Conservation (phyloP, 2,797 vertebrate genomes). For the Tinamus major region DNA sequence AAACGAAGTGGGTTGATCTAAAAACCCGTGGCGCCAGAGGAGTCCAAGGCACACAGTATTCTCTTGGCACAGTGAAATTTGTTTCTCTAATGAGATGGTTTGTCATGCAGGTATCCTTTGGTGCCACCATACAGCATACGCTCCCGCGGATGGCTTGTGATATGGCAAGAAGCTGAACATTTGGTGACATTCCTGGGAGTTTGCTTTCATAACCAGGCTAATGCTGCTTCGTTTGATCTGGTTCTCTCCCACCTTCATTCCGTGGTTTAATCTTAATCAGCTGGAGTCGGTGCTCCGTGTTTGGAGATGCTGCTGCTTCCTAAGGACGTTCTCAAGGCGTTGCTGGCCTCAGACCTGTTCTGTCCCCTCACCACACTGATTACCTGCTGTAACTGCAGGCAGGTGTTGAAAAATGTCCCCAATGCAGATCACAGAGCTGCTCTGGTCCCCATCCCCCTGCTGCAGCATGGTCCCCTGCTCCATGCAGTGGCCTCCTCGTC, state of each 20-base stretch:
- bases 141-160: neutral
- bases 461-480: neutral
- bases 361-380: neutral
- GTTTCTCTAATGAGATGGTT: slow-evolving; percentile 58
- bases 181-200: neutral
- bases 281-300: too few species aligned
- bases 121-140: neutral
- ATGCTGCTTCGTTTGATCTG: neutral
- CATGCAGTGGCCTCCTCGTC: too few species aligned
- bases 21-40: neutral
- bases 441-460: neutral
- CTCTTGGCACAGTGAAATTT: slow-evolving; percentile 35
- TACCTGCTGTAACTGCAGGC: neutral
- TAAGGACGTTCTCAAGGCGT: too few species aligned
- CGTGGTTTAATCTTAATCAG: neutral
- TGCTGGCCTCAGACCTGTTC: neutral
- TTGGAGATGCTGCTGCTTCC: neutral
- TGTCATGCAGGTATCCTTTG: neutral
- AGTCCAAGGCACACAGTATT: neutral
- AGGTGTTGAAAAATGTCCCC: neutral
- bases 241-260: neutral
- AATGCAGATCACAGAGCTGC: rapidly evolving
- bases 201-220: neutral
- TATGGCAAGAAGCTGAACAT: neutral
- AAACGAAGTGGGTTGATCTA: slow-evolving; percentile 9